Base-by-base conservation (phyloP, 2,888 invertebrate species). In the Dasypogon diadema region DNA sequence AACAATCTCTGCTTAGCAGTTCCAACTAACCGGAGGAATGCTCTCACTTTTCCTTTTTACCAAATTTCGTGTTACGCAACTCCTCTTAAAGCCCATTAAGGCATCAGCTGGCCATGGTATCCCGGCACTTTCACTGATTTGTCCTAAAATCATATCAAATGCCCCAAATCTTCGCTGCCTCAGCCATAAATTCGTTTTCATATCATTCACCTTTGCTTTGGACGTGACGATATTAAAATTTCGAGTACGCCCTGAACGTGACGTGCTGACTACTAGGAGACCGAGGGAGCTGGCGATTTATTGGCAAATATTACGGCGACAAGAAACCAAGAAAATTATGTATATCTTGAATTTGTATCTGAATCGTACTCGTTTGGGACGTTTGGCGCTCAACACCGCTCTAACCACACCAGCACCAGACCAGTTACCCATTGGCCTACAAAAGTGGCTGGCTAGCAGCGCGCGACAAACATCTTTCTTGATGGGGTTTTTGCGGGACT, bases 1-100 rank as follows among this genome's bases (percentile, higher is more conserved):
- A 60, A 30, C 60, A 60, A 60, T 60, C 60, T 12, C 21, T 14
- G 21, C 18, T 60, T 37, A 60, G 37, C 12, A 37, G 12, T 8
- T 18, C 60, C 14, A 21, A 37, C 60, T 60, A 60, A 30, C 16
- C n/a, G 2, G 12, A 51, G 12, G 21, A 51, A 21, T 51, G 51
- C 65, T 65, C 65, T 65, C 65, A 65, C 65, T 65, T 65, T 65
- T 65, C 65, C 65, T 65, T 65, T 65, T 65, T 46, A 46, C 65
- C 8, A n/a, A 18, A 65, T 46, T 65, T 65, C 14, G 10, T 1
- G 34, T 65, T 65, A n/a, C 65, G 65, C 26, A 65, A 65, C 48
- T 46, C 14, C 24, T 65, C 24, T 60, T 8, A 21, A 51, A 51
- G 8, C 18, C n/a, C 18, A 51, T 16, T 16, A n/a, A 51, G 51